Evolutionary conservation across 2,888 invertebrate genomes (phyloP), one percentile per base, ranked within the genome.

Genomic region (Aphodius sticticus): DNA sequence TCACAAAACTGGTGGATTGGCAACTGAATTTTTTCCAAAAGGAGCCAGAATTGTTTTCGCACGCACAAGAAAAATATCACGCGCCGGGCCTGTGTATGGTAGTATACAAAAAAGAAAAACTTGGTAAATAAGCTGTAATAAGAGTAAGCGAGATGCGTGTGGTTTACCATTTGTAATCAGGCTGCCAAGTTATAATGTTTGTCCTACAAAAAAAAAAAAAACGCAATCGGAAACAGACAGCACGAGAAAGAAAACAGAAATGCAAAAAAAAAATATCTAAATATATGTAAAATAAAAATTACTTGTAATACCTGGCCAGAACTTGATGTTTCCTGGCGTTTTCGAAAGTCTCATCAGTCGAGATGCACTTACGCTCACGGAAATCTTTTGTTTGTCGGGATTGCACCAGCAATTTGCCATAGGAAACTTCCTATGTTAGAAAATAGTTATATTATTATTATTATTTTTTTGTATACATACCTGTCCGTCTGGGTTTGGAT

Each of bases 161-260:
- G 74, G 84, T 87, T 95, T 95, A 95, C 95, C 95, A 95, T 94
- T 94, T 93, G 88, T 94, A 93, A 92, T 95, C 95, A 92, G 93
- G 94, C 92, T 94, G 95, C 92, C 95, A 94, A 90, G 94, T 94
- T 93, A 95, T 94, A 90, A 94, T 93, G 92, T 95, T 95, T 92
- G 95, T 95, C 94, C 95, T 95, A 95, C 90, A 95, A 95, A 92
- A 89, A 94, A 26, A 77, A 77, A 77, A 6, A 77, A 53, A 69
- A 70, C 12, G 26, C 36, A 36, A 77, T 69, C 15, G 53, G n/a
- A 12, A 38, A 14, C 16, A 15, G 35, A 76, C 53, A 69, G 36
- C 26, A 16, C 38, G 16, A 77, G 36, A n/a, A 35, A 53, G 16
- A 71, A 72, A 35, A 53, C 26, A 71, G 6, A n/a, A 70, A 12